Evolutionary conservation across 1,140 invertebrate species (phyloP).

Genomic region (Vanessa atalanta): DNA sequence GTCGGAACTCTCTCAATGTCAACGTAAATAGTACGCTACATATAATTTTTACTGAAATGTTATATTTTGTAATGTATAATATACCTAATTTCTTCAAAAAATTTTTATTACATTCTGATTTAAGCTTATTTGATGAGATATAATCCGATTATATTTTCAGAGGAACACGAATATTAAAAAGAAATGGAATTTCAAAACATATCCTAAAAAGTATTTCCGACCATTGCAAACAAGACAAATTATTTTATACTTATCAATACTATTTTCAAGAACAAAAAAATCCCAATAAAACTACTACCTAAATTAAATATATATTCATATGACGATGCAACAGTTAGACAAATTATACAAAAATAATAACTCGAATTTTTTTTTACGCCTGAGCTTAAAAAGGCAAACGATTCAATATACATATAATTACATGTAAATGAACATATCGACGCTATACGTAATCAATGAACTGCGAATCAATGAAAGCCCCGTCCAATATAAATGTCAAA

Average conservation of each 20-base stretch:
- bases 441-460: constrained; percentile 14
- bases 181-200: neutral
- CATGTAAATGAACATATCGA: neutral
- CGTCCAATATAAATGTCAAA: constrained; percentile 28
- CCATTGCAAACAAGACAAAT: too few species aligned
- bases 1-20: constrained; percentile 43
- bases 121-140: too few species aligned
- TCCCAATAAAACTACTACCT: too few species aligned
- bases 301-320: too few species aligned
- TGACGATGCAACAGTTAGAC: too few species aligned
- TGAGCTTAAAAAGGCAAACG: neutral
- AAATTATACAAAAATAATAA: neutral
- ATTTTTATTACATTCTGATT: neutral
- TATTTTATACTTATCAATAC: too few species aligned
- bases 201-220: neutral
- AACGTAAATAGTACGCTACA: constrained; percentile 31
- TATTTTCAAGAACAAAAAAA: too few species aligned
- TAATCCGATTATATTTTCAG: too few species aligned
- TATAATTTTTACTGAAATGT: constrained; percentile 39
- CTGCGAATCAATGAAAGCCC: constrained; percentile 13
- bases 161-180: too few species aligned
- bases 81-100: neutral
- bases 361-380: neutral
- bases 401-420: neutral
- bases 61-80: constrained; percentile 21